Conservation (phyloP, 2,888 invertebrate genomes). For the Lithophane socia region DNA sequence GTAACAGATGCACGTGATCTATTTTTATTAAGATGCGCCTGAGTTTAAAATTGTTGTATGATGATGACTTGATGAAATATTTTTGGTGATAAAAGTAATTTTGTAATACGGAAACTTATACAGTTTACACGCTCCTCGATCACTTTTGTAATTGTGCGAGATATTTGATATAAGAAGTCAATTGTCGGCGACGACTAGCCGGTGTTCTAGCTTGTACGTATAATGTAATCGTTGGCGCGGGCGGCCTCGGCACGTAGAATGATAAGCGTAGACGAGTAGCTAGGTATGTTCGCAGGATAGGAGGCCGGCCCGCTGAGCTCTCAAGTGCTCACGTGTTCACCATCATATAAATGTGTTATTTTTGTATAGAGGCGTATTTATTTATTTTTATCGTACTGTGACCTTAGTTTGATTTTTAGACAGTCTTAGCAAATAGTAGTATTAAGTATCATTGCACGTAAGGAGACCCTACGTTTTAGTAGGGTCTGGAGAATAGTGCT, state of each 20-base stretch:
- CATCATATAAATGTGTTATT: conserved; percentile 86
- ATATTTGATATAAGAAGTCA: conserved; percentile 81
- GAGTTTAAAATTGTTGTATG: conserved; percentile 77
- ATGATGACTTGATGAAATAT: conserved; percentile 73
- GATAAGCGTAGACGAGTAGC: conserved; percentile 56
- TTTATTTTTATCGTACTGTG: conserved; percentile 86
- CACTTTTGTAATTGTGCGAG: conserved; percentile 89
- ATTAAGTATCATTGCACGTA: conserved; percentile 85
- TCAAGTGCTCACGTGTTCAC: conserved; percentile 88
- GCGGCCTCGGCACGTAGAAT: conserved; percentile 66
- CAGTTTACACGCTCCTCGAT: conserved; percentile 86
- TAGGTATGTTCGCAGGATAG: conserved; percentile 65
- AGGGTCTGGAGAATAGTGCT: conserved; percentile 86
- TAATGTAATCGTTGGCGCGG: conserved; percentile 48
- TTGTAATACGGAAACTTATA: conserved; percentile 82
- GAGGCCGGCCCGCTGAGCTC: conserved; percentile 72
- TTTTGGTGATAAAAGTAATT: conserved; percentile 86
- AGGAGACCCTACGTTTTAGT: conserved; percentile 88
- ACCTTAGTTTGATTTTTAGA: conserved; percentile 84
- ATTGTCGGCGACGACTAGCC: conserved; percentile 76
- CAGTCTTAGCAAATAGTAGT: conserved; percentile 86
- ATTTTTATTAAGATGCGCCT: conserved; percentile 83
- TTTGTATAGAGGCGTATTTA: conserved; percentile 90
- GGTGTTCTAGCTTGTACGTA: conserved; percentile 64
- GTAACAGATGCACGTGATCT: conserved; percentile 72